These are phyloP conservation scores for Oxygymnocypris stewartii DNA, from an alignment of 2,113 vertebrate genomes.

Conservation along the genomic window DNA sequence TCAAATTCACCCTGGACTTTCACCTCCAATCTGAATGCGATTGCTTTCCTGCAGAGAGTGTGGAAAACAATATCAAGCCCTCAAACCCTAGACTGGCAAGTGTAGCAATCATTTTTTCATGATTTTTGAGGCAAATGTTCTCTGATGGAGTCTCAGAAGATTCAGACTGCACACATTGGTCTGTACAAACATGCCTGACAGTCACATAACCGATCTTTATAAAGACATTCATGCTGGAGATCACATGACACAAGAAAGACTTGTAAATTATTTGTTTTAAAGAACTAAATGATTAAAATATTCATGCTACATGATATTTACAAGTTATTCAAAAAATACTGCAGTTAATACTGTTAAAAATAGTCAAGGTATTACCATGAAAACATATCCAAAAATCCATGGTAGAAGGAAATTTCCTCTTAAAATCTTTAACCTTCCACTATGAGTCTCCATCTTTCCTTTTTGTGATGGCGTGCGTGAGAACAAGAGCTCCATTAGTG, in stretches of 20 bases:
- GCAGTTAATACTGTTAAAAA: not conserved
- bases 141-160: not conserved
- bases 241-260: too few species aligned
- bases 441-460: conserved; percentile 27
- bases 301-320: not conserved
- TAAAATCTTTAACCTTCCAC: conserved; percentile 15
- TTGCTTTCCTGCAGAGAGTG: not conserved
- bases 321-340: not conserved
- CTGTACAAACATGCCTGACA: not conserved
- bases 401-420: not conserved
- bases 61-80: not conserved
- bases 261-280: not conserved
- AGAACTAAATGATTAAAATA: not conserved
- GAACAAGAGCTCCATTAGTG: conserved; percentile 49
- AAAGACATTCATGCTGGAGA: not conserved
- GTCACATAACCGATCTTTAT: not conserved
- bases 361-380: not conserved
- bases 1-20: conserved; percentile 32
- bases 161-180: not conserved
- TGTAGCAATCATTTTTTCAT: not conserved
- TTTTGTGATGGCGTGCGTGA: not conserved
- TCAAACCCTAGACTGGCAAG: not conserved
- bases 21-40: too few species aligned
- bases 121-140: not conserved
- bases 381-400: not conserved